Conservation (phyloP, 2,888 invertebrate species). For the Merodon equestris region DNA sequence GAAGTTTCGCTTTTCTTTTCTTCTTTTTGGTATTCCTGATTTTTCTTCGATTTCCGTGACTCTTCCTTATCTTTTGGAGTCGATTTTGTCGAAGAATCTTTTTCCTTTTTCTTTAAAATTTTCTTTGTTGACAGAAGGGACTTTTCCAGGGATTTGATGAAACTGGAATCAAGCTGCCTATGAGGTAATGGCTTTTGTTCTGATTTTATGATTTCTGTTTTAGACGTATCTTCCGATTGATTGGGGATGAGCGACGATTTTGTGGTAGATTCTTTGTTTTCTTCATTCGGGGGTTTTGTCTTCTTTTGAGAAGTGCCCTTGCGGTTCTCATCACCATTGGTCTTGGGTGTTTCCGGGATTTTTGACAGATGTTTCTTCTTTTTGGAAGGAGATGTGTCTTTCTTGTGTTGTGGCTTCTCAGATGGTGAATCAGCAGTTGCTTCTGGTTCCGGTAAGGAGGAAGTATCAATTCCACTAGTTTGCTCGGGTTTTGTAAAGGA, state of each 20-base stretch:
- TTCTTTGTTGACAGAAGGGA: conserved; percentile 36
- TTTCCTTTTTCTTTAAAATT: conserved; percentile 45
- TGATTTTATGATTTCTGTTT: background rate
- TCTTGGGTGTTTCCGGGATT: background rate
- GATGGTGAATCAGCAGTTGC: background rate
- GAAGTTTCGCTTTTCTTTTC: conserved; percentile 22
- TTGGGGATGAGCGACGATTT: too few relatives aligned
- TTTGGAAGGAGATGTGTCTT: conserved; percentile 26
- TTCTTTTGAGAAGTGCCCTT: background rate
- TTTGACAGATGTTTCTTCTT: conserved; percentile 23
- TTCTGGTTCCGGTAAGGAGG: background rate
- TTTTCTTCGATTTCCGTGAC: conserved; percentile 22
- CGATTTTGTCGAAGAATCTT: conserved; percentile 6
- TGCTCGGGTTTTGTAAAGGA: background rate
- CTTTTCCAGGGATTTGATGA: conserved; percentile 50
- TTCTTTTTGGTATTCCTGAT: conserved; percentile 35
- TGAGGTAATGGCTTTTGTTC: conserved; percentile 24
- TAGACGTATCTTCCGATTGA: conserved; percentile 9
- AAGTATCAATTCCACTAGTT: too few relatives aligned
- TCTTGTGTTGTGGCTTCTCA: background rate
- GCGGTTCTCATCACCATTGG: background rate
- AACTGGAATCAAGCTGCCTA: conserved; percentile 52
- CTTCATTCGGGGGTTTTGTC: background rate
- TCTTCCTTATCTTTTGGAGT: conserved; percentile 35
- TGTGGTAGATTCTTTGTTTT: conserved; percentile 10